Evolutionary conservation across 2,113 vertebrate species (phyloP).

Genomic region (Danio rerio): DNA sequence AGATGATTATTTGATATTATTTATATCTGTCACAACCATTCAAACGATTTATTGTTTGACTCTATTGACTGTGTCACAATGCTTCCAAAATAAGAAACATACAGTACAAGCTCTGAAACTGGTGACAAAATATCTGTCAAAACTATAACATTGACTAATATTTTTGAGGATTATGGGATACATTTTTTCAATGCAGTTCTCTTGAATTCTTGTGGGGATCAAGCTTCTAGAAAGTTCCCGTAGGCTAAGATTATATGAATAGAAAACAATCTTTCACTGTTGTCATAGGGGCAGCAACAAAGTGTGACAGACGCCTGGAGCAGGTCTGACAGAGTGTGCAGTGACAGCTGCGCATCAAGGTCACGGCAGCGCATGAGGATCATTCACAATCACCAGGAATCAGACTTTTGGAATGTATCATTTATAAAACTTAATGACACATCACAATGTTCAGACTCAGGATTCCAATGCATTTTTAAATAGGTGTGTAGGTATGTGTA

Average conservation of each 20-base stretch:
- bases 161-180: neutral
- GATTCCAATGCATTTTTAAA: too few relatives aligned
- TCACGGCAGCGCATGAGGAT: conserved; percentile 40
- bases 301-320: conserved; percentile 49
- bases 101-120: neutral
- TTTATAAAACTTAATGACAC: conserved; percentile 2
- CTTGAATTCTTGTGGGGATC: conserved; percentile 13
- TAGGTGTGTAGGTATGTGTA: too few relatives aligned
- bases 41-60: neutral
- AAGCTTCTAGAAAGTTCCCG: conserved; percentile 14
- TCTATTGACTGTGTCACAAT: neutral
- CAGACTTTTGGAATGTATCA: neutral
- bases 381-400: conserved; percentile 25
- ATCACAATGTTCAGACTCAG: neutral
- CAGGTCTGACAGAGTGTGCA: conserved; percentile 37
- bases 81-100: neutral
- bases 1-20: neutral
- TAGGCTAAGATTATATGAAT: conserved; percentile 27
- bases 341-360: conserved; percentile 49
- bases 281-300: conserved; percentile 39
- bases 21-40: neutral
- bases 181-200: neutral
- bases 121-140: neutral
- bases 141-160: neutral
- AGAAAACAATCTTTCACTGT: conserved; percentile 31